Base-by-base conservation (phyloP, 2,113 vertebrate genomes). In the Aplodontia rufa region DNA sequence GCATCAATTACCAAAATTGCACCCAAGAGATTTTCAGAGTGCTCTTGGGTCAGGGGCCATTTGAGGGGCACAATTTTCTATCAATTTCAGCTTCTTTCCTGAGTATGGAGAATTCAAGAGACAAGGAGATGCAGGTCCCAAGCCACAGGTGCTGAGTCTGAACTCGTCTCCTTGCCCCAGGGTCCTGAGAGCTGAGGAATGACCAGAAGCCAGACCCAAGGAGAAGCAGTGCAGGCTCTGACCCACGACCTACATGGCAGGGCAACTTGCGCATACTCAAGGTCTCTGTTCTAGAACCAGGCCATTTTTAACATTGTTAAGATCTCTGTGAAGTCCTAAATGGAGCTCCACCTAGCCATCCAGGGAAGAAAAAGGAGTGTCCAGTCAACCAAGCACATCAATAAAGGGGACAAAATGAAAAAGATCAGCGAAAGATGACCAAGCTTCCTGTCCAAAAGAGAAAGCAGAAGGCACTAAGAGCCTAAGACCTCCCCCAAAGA, bases 51-150 rank as follows among this genome's bases (percentile, higher is more conserved):
- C 30, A 0, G 28, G 47, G 72, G 72, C 66, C 85, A 7, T 14
- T 83, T 66, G n/a, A 84, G 24, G 80, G 45, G 53, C 40, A 76
- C 53, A 22, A 37, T 28, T 55, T 90, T 75, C 22, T 32, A 13
- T 51, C 40, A 19, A 11, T n/a, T n/a, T 58, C 26, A 4, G 30
- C 24, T 35, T 49, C 22, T 24, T 71, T 14, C 42, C 9, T 28
- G 47, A 85, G 37, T 35, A 97, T 97, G 97, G 97, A 97, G 88
- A 60, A 53, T 30, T 30, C 71, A 7, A 83, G 60, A 71, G 53
- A 53, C 75, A 76, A 92, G 20, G 86, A 97, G 90, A 97, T 97
- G 68, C 26, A 14, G 69, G 10, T 16, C n/a, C 24, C 53, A 86
- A n/a, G n/a, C 30, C 13, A 7, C 35, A 26, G 76, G 51, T 8